These are phyloP conservation scores for Saccostrea glomerata DNA, from an alignment of 1,140 invertebrate genomes.

Conservation along the genomic window DNA sequence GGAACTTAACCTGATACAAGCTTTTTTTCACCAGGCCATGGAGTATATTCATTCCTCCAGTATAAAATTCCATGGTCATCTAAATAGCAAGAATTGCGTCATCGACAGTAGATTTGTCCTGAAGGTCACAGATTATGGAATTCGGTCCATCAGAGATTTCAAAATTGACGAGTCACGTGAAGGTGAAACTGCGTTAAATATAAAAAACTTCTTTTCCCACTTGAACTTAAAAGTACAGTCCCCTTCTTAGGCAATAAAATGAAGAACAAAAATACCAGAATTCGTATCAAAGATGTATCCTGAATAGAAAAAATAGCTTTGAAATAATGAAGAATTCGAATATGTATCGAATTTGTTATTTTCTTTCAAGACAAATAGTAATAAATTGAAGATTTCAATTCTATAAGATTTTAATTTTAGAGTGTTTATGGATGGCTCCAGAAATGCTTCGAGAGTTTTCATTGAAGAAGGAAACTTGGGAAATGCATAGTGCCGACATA, in stretches of 20 bases:
- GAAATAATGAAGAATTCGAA: too few relatives aligned
- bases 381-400: too few relatives aligned
- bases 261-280: too few relatives aligned
- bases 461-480: neutral
- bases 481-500: constrained; percentile 91
- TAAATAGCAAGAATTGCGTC: constrained; percentile 99
- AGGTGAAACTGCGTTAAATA: neutral
- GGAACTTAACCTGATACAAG: neutral
- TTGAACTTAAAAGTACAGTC: too few relatives aligned
- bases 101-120: constrained; percentile 98
- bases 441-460: constrained; percentile 86
- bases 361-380: too few relatives aligned
- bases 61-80: constrained; percentile 93
- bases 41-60: constrained; percentile 93
- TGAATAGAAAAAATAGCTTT: too few relatives aligned
- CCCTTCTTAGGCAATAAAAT: too few relatives aligned
- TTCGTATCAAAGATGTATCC: too few relatives aligned
- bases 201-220: too few relatives aligned
- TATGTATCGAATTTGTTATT: too few relatives aligned
- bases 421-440: constrained; percentile 91
- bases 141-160: constrained; percentile 79
- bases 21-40: constrained; percentile 86
- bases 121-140: constrained; percentile 98
- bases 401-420: neutral
- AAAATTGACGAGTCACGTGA: neutral